Base-by-base conservation (phyloP, 2,888 invertebrate genomes). In the Odontomyia ornata region DNA sequence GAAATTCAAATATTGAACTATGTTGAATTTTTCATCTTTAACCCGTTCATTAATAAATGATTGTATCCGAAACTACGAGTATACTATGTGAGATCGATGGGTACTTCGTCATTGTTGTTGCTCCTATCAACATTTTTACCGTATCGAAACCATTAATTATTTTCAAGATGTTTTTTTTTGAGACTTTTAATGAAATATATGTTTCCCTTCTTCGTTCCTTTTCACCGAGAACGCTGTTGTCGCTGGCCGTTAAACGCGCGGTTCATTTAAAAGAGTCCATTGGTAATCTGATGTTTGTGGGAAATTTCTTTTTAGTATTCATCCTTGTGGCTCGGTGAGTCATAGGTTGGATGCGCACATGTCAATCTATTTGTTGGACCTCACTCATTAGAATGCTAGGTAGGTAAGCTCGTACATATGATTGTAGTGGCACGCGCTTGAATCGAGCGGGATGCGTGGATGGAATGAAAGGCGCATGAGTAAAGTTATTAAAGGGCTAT, bases 1-100 rank as follows among this genome's bases (percentile, higher is more conserved):
- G 69, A 69, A 69, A 69, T 69, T 69, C 69, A 69, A 69, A 69
- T 69, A 69, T 69, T 69, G 69, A 47, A 69, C 69, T 47, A 21
- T 46, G 69, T 27, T 69, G 69, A 46, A 47, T 46, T 23, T 46
- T 69, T 18, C n/a, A 15, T 69, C 69, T 30, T 69, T 69, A 46
- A 69, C 69, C 69, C 69, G 23, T 69, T 46, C 69, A 69, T 69
- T 69, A 69, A 69, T 46, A 69, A 69, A 69, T 69, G 69, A 69
- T 69, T 47, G 69, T 47, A 27, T 9, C 69, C 21, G 13, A 69
- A 69, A 23, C 21, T 25, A 4, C 52, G 7, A 43, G 43, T 13
- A n/a, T n/a, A 46, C 28, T 15, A 47, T 69, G 25, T 47, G 46
- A 11, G 69, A n/a, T 67, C 13, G 23, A 52, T 52, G 18, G 3